phyloP scores from a whole-genome alignment of 2,113 vertebrate genomes.

The Periophthalmus modestus region DNA sequence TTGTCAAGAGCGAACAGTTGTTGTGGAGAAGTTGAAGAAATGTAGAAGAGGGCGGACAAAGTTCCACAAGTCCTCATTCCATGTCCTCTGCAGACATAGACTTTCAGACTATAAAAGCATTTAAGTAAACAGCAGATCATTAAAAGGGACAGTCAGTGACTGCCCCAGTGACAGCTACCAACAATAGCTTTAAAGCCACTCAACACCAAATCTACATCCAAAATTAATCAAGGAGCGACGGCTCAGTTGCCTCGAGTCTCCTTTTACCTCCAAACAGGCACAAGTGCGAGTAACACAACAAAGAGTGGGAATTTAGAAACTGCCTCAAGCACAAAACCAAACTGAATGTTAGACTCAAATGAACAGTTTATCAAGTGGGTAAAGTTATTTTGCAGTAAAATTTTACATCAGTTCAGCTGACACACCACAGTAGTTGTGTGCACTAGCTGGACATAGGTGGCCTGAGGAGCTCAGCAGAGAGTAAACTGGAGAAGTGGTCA shows the following conservation, averaged over 20 bases:
- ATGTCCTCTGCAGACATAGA: neutral
- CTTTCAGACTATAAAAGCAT: neutral
- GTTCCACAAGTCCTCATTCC: slow-evolving; percentile 21
- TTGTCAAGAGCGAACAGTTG: slow-evolving; percentile 66
- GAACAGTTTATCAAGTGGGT: too few species aligned
- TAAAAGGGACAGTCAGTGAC: neutral
- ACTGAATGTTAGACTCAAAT: neutral
- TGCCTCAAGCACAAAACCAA: neutral
- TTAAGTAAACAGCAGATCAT: neutral
- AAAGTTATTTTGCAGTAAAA: too few species aligned
- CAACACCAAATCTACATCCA: neutral
- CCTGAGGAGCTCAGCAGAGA: slow-evolving; percentile 11
- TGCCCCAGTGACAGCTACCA: too few species aligned
- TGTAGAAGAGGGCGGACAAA: slow-evolving; percentile 30
- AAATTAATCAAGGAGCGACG: too few species aligned
- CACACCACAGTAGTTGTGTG: neutral
- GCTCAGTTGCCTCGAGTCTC: too few species aligned
- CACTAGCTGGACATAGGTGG: neutral
- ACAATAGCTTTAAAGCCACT: neutral
- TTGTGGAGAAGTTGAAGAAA: slow-evolving; percentile 40
- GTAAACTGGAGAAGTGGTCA: slow-evolving; percentile 42
- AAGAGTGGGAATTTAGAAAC: neutral
- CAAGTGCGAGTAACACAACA: neutral
- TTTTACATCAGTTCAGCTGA: neutral
- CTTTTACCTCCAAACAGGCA: too few species aligned